Evolutionary conservation across 1,140 invertebrate species (phyloP), one percentile per base, ranked within the genome.

Genomic region (Drosophila miranda): DNA sequence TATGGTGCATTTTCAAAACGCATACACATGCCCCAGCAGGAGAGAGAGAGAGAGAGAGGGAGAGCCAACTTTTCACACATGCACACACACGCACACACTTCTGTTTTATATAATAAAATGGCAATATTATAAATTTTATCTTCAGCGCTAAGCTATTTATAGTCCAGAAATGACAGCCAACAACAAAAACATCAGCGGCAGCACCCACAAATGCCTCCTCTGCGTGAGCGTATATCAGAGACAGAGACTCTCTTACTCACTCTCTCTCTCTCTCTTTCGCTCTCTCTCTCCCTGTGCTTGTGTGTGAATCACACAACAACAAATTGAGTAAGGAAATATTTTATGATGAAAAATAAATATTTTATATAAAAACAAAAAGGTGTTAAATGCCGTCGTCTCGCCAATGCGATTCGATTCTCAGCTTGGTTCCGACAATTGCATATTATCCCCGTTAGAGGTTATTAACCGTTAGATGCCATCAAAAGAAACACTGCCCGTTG

Each of bases 91-190:
- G 23, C 38, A 56, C 44, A 21, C 6, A 55, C 44, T 9, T 52
- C 23, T 41, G 45, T 70, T 70, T 70, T 75, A 74, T 74, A 75
- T 68, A 75, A 81, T 74, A 62, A 67, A 71, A 80, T 81, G 78
- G 72, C 67, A 80, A 67, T 73, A 72, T 81, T 81, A 67, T 59
- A 42, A 64, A 71, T 80, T 66, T 76, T 82, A 73, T 82, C 75
- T 81, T 82, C 58, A 59, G 61, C 68, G 30, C 21, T 44, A 21
- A 19, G 74, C 79, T 81, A 81, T 82, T 82, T 82, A 64, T 82
- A 82, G 78, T 44, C 43, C 26, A 50, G 34, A 67, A 71, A 43
- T 42, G 19, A 64, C 41, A 38, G 38, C 34, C 9, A 61, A 76
- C 34, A 57, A 58, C 48, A 28, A 6, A 45, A 44, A 42, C 23